phyloP scores from a whole-genome alignment of 1,140 invertebrate genomes.

The Coenobita brevimanus region DNA sequence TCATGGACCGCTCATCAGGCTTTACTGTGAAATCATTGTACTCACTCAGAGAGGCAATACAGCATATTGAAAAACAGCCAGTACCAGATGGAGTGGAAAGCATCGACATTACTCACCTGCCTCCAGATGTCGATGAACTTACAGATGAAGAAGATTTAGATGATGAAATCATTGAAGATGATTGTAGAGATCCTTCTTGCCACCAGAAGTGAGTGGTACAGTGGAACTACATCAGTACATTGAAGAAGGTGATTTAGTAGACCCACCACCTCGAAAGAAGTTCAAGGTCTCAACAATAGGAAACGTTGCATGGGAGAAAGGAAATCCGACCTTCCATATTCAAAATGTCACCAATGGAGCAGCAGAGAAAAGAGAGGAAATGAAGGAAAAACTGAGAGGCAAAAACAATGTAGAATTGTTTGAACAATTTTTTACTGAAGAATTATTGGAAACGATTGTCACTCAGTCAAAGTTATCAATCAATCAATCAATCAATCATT shows the following conservation, averaged over 20 bases:
- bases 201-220: conserved; percentile 33
- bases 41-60: too few relatives aligned
- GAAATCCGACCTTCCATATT: conserved; percentile 20
- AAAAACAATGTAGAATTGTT: conserved; percentile 52
- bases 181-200: conserved; percentile 23
- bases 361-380: conserved; percentile 23
- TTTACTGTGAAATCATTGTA: too few relatives aligned
- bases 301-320: conserved; percentile 32
- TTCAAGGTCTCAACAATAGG: conserved; percentile 31
- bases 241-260: conserved; percentile 27
- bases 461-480: too few relatives aligned
- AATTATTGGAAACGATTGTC: conserved; percentile 37
- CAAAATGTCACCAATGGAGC: conserved; percentile 44
- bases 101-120: too few relatives aligned
- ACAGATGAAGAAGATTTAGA: too few relatives aligned
- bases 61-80: too few relatives aligned
- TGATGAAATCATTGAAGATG: conserved; percentile 49
- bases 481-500: too few relatives aligned
- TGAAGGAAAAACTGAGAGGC: conserved; percentile 27
- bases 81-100: too few relatives aligned
- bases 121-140: too few relatives aligned
- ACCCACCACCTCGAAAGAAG: conserved; percentile 22
- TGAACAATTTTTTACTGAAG: conserved; percentile 28
- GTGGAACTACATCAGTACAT: conserved; percentile 47
- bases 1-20: too few relatives aligned